These are phyloP conservation scores for Sarcophaga bullata DNA, from an alignment of 1,140 invertebrate genomes.

Conservation along the genomic window DNA sequence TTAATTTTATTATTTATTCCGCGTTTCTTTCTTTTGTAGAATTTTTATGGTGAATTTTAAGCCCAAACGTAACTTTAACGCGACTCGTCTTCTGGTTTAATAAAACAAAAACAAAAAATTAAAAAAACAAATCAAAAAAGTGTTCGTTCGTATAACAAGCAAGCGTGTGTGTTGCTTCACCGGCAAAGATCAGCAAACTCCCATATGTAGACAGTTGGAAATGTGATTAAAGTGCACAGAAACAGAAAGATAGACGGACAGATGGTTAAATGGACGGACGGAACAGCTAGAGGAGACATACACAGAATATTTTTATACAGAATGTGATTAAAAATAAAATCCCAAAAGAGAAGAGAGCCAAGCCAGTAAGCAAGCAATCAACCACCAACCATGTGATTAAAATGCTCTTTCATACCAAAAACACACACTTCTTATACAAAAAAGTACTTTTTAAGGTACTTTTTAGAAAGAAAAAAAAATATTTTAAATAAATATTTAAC, in stretches of 20 bases:
- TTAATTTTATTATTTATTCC: not conserved
- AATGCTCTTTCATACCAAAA: not conserved
- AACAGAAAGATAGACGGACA: not conserved
- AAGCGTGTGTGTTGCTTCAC: conserved; percentile 8
- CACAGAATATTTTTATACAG: not conserved
- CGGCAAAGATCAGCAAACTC: conserved; percentile 23
- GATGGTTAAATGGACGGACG: too few species aligned
- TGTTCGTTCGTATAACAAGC: not conserved
- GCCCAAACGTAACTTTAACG: too few species aligned
- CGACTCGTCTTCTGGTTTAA: too few species aligned
- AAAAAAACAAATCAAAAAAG: too few species aligned
- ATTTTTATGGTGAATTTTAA: too few species aligned
- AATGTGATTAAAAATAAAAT: not conserved
- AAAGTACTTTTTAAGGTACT: too few species aligned
- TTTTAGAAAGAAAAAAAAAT: too few species aligned
- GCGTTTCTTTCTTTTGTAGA: too few species aligned
- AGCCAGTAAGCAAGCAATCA: not conserved
- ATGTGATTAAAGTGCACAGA: conserved; percentile 8
- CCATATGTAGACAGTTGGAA: conserved; percentile 18
- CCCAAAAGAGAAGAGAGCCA: not conserved
- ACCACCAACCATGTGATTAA: not conserved
- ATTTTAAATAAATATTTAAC: too few species aligned
- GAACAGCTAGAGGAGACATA: not conserved
- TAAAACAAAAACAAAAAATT: too few species aligned
- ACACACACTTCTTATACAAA: not conserved